A percentile compares a stretch with the other conserved stretches of the same genome.
Conservation (phyloP, 2,113 vertebrate genomes). For the Clarias macrocephalus region DNA sequence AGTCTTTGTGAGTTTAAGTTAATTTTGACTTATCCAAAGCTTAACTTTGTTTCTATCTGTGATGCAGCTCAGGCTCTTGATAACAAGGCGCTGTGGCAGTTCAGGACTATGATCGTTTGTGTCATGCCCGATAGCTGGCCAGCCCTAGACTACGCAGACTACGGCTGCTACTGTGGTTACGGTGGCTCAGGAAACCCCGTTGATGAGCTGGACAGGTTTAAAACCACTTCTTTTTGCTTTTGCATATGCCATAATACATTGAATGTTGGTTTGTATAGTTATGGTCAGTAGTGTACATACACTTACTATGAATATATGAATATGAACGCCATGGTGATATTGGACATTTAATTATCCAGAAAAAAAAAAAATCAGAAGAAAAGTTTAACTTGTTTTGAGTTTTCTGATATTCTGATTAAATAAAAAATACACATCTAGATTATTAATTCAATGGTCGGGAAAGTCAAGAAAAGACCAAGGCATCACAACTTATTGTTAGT, state of each 20-base stretch:
- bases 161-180: conserved; percentile 85
- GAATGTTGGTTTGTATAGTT: background rate
- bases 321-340: too few relatives aligned
- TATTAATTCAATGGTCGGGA: too few relatives aligned
- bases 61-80: conserved; percentile 55
- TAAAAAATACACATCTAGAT: too few relatives aligned
- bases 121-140: conserved; percentile 73
- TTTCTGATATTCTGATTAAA: too few relatives aligned
- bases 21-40: background rate
- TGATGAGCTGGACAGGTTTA: conserved; percentile 83
- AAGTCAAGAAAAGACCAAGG: too few relatives aligned
- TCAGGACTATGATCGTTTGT: conserved; percentile 80
- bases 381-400: too few relatives aligned
- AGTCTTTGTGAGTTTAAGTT: background rate
- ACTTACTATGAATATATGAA: too few relatives aligned
- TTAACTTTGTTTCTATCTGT: conserved; percentile 8
- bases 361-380: too few relatives aligned
- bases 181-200: conserved; percentile 82
- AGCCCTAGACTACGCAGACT: conserved; percentile 68
- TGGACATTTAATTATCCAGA: too few relatives aligned
- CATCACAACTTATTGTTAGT: too few relatives aligned
- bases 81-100: conserved; percentile 67
- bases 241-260: background rate
- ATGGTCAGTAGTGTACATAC: too few relatives aligned
- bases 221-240: background rate